Base-by-base conservation (phyloP, 2,113 vertebrate genomes). In the Albula goreensis region DNA sequence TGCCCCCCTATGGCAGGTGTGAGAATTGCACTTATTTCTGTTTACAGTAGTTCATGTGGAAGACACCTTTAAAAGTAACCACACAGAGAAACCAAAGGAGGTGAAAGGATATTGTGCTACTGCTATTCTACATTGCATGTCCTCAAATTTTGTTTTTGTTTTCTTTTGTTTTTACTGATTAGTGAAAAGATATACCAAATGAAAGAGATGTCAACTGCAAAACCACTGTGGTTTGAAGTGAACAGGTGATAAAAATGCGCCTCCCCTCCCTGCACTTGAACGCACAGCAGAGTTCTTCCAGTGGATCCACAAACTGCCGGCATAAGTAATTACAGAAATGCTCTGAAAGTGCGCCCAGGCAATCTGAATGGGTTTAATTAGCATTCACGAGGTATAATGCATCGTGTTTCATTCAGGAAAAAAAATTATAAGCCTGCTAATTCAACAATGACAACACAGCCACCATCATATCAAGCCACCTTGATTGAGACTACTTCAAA, bases 371-470 rank as follows among this genome's bases (percentile, higher is more conserved):
- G 79, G 13, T 31, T 50, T 19, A 4, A 80, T 80, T 80, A 50
- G 49, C 79, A 80, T 50, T 74, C 22, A 74, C 51, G 48, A 49
- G 48, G 19, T 41, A 17, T 70, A 66, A 70, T 66, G 82, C 66
- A 57, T 66, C 48, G 63, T 83, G 74, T 84, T 52, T 84, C 50
- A 84, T 51, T 84, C 25, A 51, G 22, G 49, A 77, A 31, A 25
- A 10, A 84, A 7, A n/a, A 74, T 50, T 22, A 83, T 74, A 50
- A 74, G 66, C 83, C 50, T 48, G 83, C 83, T 83, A n/a, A 83
- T 83, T 74, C 60, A 74, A 63, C 63, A n/a, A 8, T 17, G 13
- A 70, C 63, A 70, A 70, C 22, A 70, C 22, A 3, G 63, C 63
- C n/a, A 22, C 63, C 19, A 70, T 70, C 17, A 70, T 70, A n/a